Base-by-base conservation (phyloP, 1,140 invertebrate genomes). In the Matsumurasca onukii region DNA sequence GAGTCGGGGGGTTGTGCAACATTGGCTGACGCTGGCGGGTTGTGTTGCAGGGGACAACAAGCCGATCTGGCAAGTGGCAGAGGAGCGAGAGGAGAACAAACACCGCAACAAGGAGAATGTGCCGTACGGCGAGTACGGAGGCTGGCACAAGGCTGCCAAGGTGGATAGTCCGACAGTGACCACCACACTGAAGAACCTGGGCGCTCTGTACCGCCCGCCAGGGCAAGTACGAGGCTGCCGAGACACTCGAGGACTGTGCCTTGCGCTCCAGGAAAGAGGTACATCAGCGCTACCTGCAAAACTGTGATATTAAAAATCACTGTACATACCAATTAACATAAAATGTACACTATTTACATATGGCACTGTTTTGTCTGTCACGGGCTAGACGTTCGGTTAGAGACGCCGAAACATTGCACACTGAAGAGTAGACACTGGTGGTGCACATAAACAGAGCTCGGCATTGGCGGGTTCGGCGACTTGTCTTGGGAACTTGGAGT, bases 61-160 rank as follows among this genome's bases (percentile, higher is more conserved):
- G 83, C 95, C 97, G 3, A 99, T 99, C 77, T 99, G 98, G 98
- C 96, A 99, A 86, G 94, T 99, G 72, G 98, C 98, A 2, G 98
- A 99, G 80, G 98, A 99, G 77, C 84, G 97, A 25, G 97, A 98
- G 80, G 94, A 97, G 76, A 95, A 95, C 78, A 97, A 97, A 80
- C 91, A 91, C 73, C 88, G 93, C 77, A 93, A 94, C 78, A 91
- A 93, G 76, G 95, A 97, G 75, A 93, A 93, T 74, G 90, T 89
- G 24, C 92, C 94, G 0, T 96, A 95, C 74, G 92, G 92, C 5
- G 96, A 98, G 76, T 98, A 98, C 77, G 95, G 95, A 24, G 94
- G 94, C 1, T 98, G 96, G 96, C 95, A 98, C 76, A 98, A 98
- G 82, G 94, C 96, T 31, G 94, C 95, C n/a, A 98, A 98, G 85